These are phyloP conservation scores for Zophobas morio DNA, from an alignment of 1,140 invertebrate genomes.

Conservation along the genomic window DNA sequence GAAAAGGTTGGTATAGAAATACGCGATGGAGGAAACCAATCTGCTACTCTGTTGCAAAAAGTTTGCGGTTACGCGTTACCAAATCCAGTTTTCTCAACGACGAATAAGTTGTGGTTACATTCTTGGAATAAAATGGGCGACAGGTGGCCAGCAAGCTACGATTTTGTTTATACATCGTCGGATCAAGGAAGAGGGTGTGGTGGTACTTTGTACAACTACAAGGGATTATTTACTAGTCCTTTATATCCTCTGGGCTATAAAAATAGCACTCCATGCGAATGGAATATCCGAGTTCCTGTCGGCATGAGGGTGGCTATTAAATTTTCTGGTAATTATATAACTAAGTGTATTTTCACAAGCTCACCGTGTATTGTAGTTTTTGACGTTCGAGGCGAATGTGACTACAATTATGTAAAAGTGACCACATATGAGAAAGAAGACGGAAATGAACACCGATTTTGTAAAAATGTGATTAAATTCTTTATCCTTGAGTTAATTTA, in stretches of 20 bases:
- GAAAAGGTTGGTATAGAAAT: slow-evolving; percentile 66
- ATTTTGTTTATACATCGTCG: slow-evolving; percentile 78
- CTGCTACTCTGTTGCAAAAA: slow-evolving; percentile 65
- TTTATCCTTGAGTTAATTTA: neutral
- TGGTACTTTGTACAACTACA: slow-evolving; percentile 79
- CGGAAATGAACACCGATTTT: slow-evolving; percentile 21
- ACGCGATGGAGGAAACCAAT: slow-evolving; percentile 70
- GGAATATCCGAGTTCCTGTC: slow-evolving; percentile 79
- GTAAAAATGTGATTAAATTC: slow-evolving; percentile 24
- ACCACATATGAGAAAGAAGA: slow-evolving; percentile 14
- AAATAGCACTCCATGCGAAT: slow-evolving; percentile 75
- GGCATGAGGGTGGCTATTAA: slow-evolving; percentile 72
- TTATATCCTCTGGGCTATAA: slow-evolving; percentile 80
- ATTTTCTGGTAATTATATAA: slow-evolving; percentile 69
- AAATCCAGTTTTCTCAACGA: slow-evolving; percentile 74
- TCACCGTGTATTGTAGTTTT: slow-evolving; percentile 24
- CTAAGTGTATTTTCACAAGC: neutral
- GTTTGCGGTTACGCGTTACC: slow-evolving; percentile 66
- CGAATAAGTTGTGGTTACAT: slow-evolving; percentile 74
- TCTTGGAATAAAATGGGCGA: slow-evolving; percentile 59
- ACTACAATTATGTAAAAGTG: slow-evolving; percentile 14
- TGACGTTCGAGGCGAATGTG: slow-evolving; percentile 21
- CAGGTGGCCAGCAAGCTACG: slow-evolving; percentile 68
- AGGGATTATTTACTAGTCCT: slow-evolving; percentile 83
- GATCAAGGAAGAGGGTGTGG: slow-evolving; percentile 82